A percentile compares a stretch with the other conserved stretches of the same genome.
Conservation (phyloP, 2,113 vertebrate genomes). For the Acrocephalus kingi region DNA sequence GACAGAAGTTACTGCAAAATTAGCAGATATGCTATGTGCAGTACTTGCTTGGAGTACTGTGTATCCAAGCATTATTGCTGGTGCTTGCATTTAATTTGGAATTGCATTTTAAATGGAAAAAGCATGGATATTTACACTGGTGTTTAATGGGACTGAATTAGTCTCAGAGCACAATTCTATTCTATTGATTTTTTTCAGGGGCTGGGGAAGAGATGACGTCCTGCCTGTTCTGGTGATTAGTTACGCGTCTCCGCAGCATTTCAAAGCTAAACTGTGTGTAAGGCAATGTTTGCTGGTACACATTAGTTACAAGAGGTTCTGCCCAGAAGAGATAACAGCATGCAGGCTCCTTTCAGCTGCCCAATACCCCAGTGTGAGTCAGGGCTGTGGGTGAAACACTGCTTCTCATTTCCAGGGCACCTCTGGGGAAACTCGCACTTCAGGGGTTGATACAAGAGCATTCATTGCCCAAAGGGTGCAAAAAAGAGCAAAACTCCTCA, state of each 20-base stretch:
- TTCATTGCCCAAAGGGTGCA: background rate
- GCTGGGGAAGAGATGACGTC: background rate
- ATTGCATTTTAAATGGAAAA: slow-evolving; percentile 18
- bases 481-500: background rate
- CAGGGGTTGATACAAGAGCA: background rate
- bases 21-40: background rate
- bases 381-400: background rate
- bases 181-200: background rate
- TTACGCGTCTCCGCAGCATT: background rate
- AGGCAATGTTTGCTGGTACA: background rate
- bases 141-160: slow-evolving; percentile 14
- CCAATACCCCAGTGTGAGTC: background rate
- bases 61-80: background rate
- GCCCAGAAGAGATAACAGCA: background rate
- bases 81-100: slow-evolving; percentile 7
- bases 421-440: background rate
- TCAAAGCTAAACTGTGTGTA: background rate
- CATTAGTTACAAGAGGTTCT: background rate
- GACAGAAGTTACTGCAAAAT: background rate
- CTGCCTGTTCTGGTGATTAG: background rate
- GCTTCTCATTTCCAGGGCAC: background rate
- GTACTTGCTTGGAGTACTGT: background rate
- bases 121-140: background rate
- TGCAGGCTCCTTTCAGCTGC: background rate
- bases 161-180: background rate